Evolutionary conservation across 64 coral and sea anemone genomes (phyloP).

Genomic region (Stichodactyla mertensii): DNA sequence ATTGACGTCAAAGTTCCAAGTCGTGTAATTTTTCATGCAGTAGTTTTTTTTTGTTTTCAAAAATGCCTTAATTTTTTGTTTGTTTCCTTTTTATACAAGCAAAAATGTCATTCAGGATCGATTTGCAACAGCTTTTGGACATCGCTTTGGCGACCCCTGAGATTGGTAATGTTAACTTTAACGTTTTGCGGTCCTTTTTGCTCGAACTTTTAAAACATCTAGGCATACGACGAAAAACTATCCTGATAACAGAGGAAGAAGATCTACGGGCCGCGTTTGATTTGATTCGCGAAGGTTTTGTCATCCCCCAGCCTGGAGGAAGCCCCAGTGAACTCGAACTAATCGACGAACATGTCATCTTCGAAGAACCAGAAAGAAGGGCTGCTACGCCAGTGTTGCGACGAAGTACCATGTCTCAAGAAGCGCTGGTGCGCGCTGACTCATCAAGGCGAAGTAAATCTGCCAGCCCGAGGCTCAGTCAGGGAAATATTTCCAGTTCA

Average conservation of each 20-base stretch:
- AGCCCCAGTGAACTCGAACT: background rate
- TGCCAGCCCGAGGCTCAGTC: background rate
- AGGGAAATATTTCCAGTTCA: background rate
- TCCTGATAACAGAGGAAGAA: conserved; percentile 40
- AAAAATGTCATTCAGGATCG: conserved; percentile 51
- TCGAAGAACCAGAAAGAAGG: background rate
- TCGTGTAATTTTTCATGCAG: background rate
- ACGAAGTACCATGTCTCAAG: background rate
- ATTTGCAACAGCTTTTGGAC: conserved; percentile 71
- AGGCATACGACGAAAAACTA: conserved; percentile 50
- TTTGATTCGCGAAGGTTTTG: conserved; percentile 48
- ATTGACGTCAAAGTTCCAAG: background rate
- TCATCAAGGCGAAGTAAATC: conserved; percentile 12
- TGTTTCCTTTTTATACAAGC: background rate
- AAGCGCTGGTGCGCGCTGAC: background rate
- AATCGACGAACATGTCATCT: conserved; percentile 13
- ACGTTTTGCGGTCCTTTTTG: conserved; percentile 67
- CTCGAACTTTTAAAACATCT: conserved; percentile 71
- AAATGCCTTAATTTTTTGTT: background rate
- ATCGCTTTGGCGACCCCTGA: conserved; percentile 69
- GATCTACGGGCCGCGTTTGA: conserved; percentile 61
- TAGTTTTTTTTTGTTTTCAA: background rate
- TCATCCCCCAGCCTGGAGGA: background rate
- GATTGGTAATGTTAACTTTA: conserved; percentile 77
- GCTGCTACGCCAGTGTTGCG: background rate